Evolutionary conservation across 2,888 invertebrate genomes (phyloP), one percentile per base, ranked within the genome.

Genomic region (Sceliomorpha sp.): DNA sequence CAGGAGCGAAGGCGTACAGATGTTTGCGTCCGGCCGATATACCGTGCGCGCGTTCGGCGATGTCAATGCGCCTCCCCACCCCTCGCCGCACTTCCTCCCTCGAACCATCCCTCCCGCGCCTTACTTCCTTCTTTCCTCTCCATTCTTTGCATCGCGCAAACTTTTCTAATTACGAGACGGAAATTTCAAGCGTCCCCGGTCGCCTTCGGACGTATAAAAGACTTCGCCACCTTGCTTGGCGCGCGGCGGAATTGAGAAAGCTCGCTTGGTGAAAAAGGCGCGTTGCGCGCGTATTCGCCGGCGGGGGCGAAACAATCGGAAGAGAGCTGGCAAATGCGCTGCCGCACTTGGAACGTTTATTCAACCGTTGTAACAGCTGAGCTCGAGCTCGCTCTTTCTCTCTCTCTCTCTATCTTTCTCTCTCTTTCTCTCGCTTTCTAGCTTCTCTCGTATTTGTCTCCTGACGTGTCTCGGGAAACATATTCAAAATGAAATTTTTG

Each of bases 81-180:
- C 4, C 17, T 8, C 26, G 6, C 10, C n/a, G 31, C 27, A 36
- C 0, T 37, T 20, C 36, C 34, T 13, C 7, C 26, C 4, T 20
- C 50, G 13, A 34, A 31, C 45, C 44, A 53, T 66, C 51, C 56
- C 56, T 64, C 32, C 60, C 50, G 45, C n/a, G 4, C 26, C 4
- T 20, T 45, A 13, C 34, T 51, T 24, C 39, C 47, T 53, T 48
- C 32, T 42, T 56, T 50, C 48, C 45, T 48, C 53, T 66, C 51
- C 56, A 39, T 44, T 39, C 31, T 59, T 64, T 36, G 63, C 50
- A 42, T 42, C 51, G 45, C 20, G 36, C 29, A 59, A 63, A 67
- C 51, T 60, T 71, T 70, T 73, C 58, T 70, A 72, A 72, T 72
- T 72, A 72, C 69, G 53, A 39, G 40, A 39, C 62, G 69, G 58